A percentile compares a stretch with the other conserved stretches of the same genome.
Evolutionary conservation across 2,888 invertebrate species (phyloP).

Genomic region (Anthophora plumipes): DNA sequence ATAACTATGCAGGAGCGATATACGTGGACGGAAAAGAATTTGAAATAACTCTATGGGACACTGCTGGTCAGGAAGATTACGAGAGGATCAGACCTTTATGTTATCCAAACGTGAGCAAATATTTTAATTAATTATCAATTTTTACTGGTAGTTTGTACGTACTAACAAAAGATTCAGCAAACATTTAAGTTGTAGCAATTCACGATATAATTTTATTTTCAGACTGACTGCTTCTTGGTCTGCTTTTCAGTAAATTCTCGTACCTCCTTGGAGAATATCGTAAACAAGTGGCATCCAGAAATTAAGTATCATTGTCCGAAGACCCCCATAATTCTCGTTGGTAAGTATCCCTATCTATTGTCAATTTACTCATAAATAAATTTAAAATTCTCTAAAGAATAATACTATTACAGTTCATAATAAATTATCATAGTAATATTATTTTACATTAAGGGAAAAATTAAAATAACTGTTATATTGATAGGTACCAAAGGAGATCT

Average conservation of each 20-base stretch:
- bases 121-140: not conserved
- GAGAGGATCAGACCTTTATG: conserved; percentile 94
- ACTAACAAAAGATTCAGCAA: not conserved
- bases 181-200: conserved; percentile 7
- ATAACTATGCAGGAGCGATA: conserved; percentile 93
- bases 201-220: conserved; percentile 82
- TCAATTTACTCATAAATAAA: not conserved
- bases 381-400: too few species aligned
- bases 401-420: too few species aligned
- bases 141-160: not conserved
- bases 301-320: conserved; percentile 92
- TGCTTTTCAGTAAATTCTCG: conserved; percentile 93
- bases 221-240: conserved; percentile 95
- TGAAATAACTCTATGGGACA: conserved; percentile 94
- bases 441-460: not conserved
- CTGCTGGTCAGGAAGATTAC: conserved; percentile 94
- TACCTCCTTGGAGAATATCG: conserved; percentile 93
- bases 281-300: conserved; percentile 95
- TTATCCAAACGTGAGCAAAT: conserved; percentile 91
- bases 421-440: not conserved
- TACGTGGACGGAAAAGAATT: conserved; percentile 92
- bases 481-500: conserved; percentile 93
- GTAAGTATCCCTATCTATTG: conserved; percentile 86
- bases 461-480: conserved; percentile 64
- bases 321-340: conserved; percentile 93